Evolutionary conservation across 2,888 invertebrate genomes (phyloP), one percentile per base, ranked within the genome.

Genomic region (Caenorhabditis sp.): DNA sequence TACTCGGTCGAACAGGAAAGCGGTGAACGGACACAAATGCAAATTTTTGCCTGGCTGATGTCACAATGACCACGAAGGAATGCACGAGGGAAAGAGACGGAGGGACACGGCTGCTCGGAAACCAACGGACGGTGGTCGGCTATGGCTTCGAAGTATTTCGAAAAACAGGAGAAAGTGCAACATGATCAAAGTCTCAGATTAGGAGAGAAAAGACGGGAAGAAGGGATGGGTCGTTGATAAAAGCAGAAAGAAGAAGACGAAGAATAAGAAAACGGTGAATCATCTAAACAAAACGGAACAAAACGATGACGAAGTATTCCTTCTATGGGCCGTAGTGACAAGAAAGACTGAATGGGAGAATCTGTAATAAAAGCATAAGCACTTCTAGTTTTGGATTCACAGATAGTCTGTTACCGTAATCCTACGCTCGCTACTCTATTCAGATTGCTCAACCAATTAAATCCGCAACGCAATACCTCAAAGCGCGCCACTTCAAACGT

Each of bases 401-500:
- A n/a, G n/a, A n/a, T n/a, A n/a, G n/a, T n/a, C n/a, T n/a, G n/a
- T n/a, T n/a, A n/a, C n/a, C n/a, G n/a, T n/a, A n/a, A n/a, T n/a
- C n/a, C n/a, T n/a, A n/a, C n/a, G n/a, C n/a, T n/a, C n/a, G n/a
- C n/a, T n/a, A n/a, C n/a, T 45, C 24, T 35, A 15, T 22, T 22
- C 22, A n/a, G 46, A 41, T 58, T 41, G 41, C 50, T 30, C 66
- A 66, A 66, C 50, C 56, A 66, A 58, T 66, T 58, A 66, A 50
- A 41, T 52, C 43, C 32, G 2, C 27, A 2, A 50, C 66, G 66
- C 66, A 66, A 66, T 50, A 27, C 39, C 41, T 41, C 27, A 15
- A 22, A 35, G 35, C 66, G 66, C 20, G 20, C 66, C 58, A 66
- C 66, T 66, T 66, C 66, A 66, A 66, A 66, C 55, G 66, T 50